A percentile compares a stretch with the other conserved stretches of the same genome.
Conservation (phyloP, 2,888 invertebrate genomes). For the Brachypalpus laphriformis region DNA sequence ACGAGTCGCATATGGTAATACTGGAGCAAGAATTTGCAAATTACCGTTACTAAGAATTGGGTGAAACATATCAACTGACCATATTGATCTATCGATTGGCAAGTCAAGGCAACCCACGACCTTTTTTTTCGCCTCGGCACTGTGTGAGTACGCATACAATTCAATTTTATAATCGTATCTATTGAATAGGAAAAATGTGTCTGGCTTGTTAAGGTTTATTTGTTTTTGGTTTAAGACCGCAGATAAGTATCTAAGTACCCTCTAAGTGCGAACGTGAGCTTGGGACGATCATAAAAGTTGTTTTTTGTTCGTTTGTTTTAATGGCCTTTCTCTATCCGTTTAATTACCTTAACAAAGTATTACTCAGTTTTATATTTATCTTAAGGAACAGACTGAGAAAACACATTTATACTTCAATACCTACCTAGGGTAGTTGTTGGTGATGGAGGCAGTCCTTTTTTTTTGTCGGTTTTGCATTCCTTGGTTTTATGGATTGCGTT, state of each 20-base stretch:
- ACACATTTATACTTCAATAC: not conserved
- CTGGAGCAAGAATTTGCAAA: not conserved
- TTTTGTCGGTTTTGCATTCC: constrained; percentile 45
- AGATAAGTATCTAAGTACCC: constrained; percentile 59
- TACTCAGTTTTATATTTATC: constrained; percentile 33
- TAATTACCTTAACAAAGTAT: constrained; percentile 67
- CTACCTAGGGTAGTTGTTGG: not conserved
- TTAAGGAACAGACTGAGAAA: not conserved
- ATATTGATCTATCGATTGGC: not conserved
- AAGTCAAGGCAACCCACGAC: not conserved
- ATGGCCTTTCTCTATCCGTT: constrained; percentile 64
- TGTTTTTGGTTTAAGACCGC: constrained; percentile 36
- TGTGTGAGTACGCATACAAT: not conserved
- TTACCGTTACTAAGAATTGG: not conserved
- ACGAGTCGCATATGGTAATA: not conserved
- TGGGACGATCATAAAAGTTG: constrained; percentile 48
- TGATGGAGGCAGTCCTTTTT: constrained; percentile 15
- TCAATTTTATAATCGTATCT: constrained; percentile 5
- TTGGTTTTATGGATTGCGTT: constrained; percentile 55
- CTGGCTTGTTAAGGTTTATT: constrained; percentile 27
- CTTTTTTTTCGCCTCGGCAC: not conserved
- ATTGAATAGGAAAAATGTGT: not conserved
- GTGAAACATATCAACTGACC: not conserved
- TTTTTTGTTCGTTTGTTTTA: constrained; percentile 52
- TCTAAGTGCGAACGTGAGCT: constrained; percentile 68